Base-by-base conservation (phyloP, 2,113 vertebrate species). In the Thamnaconus septentrionalis region DNA sequence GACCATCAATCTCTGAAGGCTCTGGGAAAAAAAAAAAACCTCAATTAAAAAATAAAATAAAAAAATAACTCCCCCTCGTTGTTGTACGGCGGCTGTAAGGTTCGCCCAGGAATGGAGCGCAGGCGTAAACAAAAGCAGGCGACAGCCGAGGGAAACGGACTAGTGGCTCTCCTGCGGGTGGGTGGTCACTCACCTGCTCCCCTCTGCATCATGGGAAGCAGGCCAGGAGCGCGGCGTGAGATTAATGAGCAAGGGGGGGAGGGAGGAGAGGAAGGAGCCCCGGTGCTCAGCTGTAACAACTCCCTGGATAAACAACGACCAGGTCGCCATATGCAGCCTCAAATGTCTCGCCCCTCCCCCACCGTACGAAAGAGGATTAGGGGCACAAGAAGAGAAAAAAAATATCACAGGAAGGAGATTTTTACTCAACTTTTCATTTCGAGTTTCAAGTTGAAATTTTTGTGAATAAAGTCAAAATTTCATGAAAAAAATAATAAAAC, bases 261-360 rank as follows among this genome's bases (percentile, higher is more conserved):
- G 78, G 75, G 79, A 64, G 67, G 56, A 72, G 71, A 74, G 71
- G 76, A 69, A 11, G 43, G 56, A 76, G 75, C 70, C 81, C 58
- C 76, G 18, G 72, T 76, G 66, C 71, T 90, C 80, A 89, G 85
- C 84, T 86, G 81, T 62, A 88, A 88, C 80, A 87, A 88, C 85
- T 78, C 80, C 61, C 61, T 73, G 75, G 70, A 78, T 87, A 85
- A 88, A 87, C 81, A 88, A 64, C 40, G 45, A 60, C 49, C 69
- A 56, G 55, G 57, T 65, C 43, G 69, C 79, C 85, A 83, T 85
- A 84, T 86, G 85, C 56, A 83, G 75, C 68, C 71, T 75, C 48
- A 9, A 75, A 73, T 39, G 2, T 62, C 64, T 56, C 4, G 41
- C 3, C 48, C 64, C 52, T n/a, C 1, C 31, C 1, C 0, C 31